These are phyloP conservation scores for Acrocera orbiculus DNA, from an alignment of 2,888 invertebrate genomes.

Conservation along the genomic window DNA sequence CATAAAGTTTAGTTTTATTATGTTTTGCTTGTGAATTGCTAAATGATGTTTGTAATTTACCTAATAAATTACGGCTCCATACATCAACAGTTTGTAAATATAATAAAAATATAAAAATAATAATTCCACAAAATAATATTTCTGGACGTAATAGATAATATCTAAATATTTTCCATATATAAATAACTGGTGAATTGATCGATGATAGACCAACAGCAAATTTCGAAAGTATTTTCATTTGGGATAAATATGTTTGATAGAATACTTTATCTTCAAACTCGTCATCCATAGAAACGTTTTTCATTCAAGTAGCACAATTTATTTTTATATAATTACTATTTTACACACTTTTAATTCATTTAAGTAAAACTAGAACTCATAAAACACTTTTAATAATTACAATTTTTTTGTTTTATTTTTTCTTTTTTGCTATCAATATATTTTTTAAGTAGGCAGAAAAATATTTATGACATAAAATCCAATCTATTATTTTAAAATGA, in stretches of 20 bases:
- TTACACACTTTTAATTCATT: no score
- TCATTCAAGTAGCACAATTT: no score
- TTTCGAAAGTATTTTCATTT: slow-evolving; percentile 70
- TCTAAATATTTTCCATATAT: slow-evolving; percentile 63
- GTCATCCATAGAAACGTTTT: slow-evolving; percentile 88
- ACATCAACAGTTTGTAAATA: slow-evolving; percentile 70
- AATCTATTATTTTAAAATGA: no score
- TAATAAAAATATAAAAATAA: slow-evolving; percentile 52
- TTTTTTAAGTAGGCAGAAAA: no score
- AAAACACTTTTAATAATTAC: no score
- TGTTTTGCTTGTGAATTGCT: slow-evolving; percentile 20
- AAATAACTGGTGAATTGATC: slow-evolving; percentile 53
- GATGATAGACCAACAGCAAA: slow-evolving; percentile 56
- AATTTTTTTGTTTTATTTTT: no score
- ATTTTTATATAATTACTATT: no score
- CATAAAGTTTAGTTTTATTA: slow-evolving; percentile 18
- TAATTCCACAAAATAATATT: slow-evolving; percentile 51
- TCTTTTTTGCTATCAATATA: no score
- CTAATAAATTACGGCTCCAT: slow-evolving; percentile 61
- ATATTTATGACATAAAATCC: no score
- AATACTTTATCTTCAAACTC: slow-evolving; percentile 76
- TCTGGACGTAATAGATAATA: slow-evolving; percentile 66
- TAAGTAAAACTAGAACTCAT: no score
- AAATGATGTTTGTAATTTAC: slow-evolving; percentile 26
- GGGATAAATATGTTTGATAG: slow-evolving; percentile 72